phyloP scores from a whole-genome alignment of 2,113 vertebrate genomes.

The Semnornis frantzii region DNA sequence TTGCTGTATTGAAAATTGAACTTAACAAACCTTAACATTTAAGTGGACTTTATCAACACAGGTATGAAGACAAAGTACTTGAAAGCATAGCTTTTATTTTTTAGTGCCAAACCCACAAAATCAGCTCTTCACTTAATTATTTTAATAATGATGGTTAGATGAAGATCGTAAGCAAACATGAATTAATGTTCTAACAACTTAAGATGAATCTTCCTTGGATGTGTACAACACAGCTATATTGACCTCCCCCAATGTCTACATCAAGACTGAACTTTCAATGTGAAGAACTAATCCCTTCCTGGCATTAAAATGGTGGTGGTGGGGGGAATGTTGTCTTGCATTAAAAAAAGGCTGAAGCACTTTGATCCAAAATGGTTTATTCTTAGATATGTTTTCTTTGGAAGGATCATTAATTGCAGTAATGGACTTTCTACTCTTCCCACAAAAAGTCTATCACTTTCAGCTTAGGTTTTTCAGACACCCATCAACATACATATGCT shows the following conservation, averaged over 20 bases:
- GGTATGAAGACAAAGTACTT: neutral
- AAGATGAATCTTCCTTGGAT: neutral
- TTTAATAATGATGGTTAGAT: neutral
- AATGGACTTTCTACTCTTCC: neutral
- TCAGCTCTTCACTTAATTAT: neutral
- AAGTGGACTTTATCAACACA: neutral
- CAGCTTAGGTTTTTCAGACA: neutral
- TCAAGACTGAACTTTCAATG: neutral
- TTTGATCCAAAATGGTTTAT: neutral
- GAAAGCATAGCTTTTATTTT: neutral
- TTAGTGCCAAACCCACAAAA: neutral
- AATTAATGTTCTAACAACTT: neutral
- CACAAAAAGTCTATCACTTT: neutral
- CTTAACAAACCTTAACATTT: neutral
- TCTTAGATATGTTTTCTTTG: neutral
- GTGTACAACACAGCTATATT: rapidly evolving
- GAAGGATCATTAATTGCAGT: neutral
- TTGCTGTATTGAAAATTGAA: neutral
- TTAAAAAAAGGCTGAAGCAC: neutral
- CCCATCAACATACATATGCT: neutral
- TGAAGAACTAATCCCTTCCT: neutral
- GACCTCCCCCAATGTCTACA: neutral
- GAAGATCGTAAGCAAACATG: neutral
- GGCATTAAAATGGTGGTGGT: neutral
- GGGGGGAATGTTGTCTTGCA: neutral